Evolutionary conservation across 2,888 invertebrate genomes (phyloP).

Genomic region (Cyaniris semiargus): DNA sequence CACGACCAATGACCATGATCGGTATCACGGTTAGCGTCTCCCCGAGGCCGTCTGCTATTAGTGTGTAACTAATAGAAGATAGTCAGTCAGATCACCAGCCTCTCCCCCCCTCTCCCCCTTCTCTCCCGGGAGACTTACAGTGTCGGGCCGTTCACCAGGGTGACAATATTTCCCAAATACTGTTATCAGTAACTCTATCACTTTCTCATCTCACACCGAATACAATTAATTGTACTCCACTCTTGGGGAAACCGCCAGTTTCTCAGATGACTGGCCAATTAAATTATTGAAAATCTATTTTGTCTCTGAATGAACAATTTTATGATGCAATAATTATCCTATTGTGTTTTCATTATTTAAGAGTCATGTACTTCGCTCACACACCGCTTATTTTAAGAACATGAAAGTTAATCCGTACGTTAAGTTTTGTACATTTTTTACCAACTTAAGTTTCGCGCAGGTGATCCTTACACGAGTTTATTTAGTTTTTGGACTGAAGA

Average conservation of each 20-base stretch:
- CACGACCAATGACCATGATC: not conserved
- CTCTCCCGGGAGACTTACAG: not conserved
- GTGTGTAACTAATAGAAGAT: not conserved
- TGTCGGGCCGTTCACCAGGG: not conserved
- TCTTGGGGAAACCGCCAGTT: not conserved
- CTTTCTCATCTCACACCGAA: conserved; percentile 1
- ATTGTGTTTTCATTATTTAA: not conserved
- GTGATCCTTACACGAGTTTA: not conserved
- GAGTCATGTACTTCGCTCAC: not conserved
- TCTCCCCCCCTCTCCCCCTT: not conserved
- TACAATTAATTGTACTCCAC: not conserved
- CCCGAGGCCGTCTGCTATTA: not conserved
- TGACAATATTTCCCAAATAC: not conserved
- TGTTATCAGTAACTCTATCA: not conserved
- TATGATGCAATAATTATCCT: no score
- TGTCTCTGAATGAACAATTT: not conserved
- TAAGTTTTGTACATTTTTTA: not conserved
- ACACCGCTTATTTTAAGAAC: not conserved
- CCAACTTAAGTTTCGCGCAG: not conserved
- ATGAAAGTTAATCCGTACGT: not conserved
- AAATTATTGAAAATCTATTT: not conserved
- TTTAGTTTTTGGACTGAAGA: not conserved
- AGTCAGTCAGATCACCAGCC: not conserved
- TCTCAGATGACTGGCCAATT: not conserved
- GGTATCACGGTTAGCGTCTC: not conserved